Percentiles rank a stretch among this genome's conserved stretches.
Conservation (phyloP, 2,113 vertebrate genomes). For the Leptobrachium leishanense region DNA sequence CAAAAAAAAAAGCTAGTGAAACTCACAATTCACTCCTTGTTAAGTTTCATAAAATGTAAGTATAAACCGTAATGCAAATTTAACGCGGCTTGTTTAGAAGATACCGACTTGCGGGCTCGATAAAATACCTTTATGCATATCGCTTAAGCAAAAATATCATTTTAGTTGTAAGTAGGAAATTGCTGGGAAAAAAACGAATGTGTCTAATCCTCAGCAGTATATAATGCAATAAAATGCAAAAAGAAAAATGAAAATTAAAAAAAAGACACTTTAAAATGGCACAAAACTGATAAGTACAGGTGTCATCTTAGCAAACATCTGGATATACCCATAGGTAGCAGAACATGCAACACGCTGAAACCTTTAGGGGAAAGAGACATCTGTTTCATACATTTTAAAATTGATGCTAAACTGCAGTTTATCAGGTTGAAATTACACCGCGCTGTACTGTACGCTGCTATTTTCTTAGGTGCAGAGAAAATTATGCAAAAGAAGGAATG, state of each 20-base stretch:
- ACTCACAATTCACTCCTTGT: background rate
- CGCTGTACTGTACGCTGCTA: slow-evolving; percentile 35
- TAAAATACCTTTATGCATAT: background rate
- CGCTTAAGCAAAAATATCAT: background rate
- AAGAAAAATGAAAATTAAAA: background rate
- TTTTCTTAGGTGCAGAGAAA: background rate
- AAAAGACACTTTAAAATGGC: slow-evolving; percentile 18
- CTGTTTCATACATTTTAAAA: slow-evolving; percentile 27
- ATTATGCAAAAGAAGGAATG: slow-evolving; percentile 24
- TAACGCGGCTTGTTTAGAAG: background rate
- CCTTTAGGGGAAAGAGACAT: slow-evolving; percentile 51
- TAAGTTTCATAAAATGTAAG: background rate
- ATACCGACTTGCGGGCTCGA: background rate
- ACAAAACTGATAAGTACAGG: slow-evolving; percentile 46
- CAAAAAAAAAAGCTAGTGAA: too few relatives aligned
- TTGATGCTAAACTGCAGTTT: slow-evolving; percentile 45
- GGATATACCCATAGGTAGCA: slow-evolving; percentile 47
- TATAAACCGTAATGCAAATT: background rate
- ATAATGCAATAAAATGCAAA: slow-evolving; percentile 31
- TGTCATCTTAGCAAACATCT: slow-evolving; percentile 44
- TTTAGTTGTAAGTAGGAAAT: background rate
- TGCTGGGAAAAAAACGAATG: background rate
- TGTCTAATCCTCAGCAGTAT: slow-evolving; percentile 16
- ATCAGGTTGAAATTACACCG: slow-evolving; percentile 35
- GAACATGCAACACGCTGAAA: slow-evolving; percentile 29